Evolutionary conservation across 2,888 invertebrate genomes (phyloP).

Genomic region (Lomographa bimaculata): DNA sequence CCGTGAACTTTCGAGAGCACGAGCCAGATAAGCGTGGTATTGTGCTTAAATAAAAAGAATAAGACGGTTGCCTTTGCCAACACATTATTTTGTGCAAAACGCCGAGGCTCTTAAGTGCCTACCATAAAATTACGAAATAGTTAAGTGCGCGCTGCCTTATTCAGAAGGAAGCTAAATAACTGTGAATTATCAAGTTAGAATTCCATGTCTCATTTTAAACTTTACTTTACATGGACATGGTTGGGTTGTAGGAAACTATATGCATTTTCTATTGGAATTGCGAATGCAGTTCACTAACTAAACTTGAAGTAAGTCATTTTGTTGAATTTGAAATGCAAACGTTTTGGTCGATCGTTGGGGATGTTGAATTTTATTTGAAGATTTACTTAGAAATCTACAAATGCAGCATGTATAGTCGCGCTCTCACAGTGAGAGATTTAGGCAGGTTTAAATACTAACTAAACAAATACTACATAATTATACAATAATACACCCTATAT

Average conservation of each 20-base stretch:
- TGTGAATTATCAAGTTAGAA: slow-evolving; percentile 15
- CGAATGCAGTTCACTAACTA: slow-evolving; percentile 14
- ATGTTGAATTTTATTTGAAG: neutral
- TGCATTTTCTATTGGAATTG: slow-evolving; percentile 19
- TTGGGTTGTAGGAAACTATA: slow-evolving; percentile 6
- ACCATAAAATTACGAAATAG: slow-evolving; percentile 23
- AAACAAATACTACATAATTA: no score
- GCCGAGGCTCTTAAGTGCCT: slow-evolving; percentile 19
- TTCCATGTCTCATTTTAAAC: slow-evolving; percentile 18
- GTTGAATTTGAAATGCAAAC: slow-evolving; percentile 13
- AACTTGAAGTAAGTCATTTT: slow-evolving; percentile 12
- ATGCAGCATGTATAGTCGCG: no score
- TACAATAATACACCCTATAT: no score
- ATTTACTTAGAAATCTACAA: neutral
- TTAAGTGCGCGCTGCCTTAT: slow-evolving; percentile 23
- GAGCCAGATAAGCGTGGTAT: slow-evolving; percentile 15
- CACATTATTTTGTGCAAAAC: slow-evolving; percentile 24
- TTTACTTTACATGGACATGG: slow-evolving; percentile 2
- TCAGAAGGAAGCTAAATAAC: slow-evolving; percentile 17
- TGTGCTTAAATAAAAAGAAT: slow-evolving; percentile 22
- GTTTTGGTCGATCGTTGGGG: slow-evolving; percentile 6
- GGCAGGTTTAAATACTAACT: no score
- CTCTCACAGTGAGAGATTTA: no score
- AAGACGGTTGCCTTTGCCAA: slow-evolving; percentile 17
- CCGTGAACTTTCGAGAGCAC: slow-evolving; percentile 30